These are phyloP conservation scores for Thumatha senex DNA, from an alignment of 2,888 invertebrate genomes.

Conservation along the genomic window DNA sequence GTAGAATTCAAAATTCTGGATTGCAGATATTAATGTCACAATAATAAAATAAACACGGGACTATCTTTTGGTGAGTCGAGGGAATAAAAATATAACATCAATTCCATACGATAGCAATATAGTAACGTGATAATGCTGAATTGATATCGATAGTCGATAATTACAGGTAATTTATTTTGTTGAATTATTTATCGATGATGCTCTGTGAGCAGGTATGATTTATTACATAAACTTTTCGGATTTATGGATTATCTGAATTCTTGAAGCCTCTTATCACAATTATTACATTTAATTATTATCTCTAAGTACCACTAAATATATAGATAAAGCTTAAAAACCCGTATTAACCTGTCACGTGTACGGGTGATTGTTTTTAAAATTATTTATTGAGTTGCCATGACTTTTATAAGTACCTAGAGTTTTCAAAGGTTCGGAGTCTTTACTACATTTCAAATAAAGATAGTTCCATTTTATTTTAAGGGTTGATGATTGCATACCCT, in stretches of 20 bases:
- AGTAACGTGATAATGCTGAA: conserved; percentile 34
- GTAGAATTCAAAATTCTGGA: too few species aligned
- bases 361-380: background rate
- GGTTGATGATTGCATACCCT: too few species aligned
- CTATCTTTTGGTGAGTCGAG: conserved; percentile 52
- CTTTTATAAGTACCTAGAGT: background rate
- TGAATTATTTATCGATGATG: background rate
- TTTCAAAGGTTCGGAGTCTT: too few species aligned
- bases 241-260: conserved; percentile 1
- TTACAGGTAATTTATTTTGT: background rate
- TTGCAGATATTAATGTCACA: too few species aligned
- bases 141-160: conserved; percentile 28
- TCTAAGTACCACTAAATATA: background rate
- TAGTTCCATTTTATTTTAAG: too few species aligned
- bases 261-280: background rate
- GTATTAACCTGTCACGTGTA: background rate
- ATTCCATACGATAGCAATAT: conserved; percentile 55
- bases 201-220: background rate
- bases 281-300: background rate
- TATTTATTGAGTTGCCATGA: background rate
- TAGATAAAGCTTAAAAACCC: background rate
- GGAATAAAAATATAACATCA: conserved; percentile 69
- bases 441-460: too few species aligned
- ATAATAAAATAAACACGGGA: too few species aligned
- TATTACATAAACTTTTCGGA: background rate